Base-by-base conservation (phyloP, 1,140 invertebrate species). In the Macrocentrus cingulum region DNA sequence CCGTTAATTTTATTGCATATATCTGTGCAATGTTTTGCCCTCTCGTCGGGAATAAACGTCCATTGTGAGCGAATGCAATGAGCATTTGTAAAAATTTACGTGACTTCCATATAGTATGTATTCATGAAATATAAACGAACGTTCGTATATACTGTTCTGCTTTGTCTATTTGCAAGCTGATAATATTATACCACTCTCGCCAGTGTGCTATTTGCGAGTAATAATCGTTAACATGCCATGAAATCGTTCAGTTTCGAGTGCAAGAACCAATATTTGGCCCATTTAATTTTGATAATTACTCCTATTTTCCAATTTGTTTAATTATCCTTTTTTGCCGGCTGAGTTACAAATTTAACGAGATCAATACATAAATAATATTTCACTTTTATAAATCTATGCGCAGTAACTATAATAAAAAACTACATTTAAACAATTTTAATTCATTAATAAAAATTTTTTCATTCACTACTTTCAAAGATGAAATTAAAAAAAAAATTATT, bases 161-260 rank as follows among this genome's bases (percentile, higher is more conserved):
- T 56, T 53, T 19, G 52, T 56, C 53, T 60, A 52, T 61, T 58
- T 58, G 51, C 39, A n/a, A 32, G 23, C 46, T 20, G 25, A 42
- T 20, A 9, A 34, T 56, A 32, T 32, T 36, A 44, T 44, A 7
- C 16, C 18, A 34, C 46, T 39, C 9, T 36, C 16, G 18, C 46
- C n/a, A 52, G 44, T 32, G 39, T 25, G 39, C 55, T 36, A 59
- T 66, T 66, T 56, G 42, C 62, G 51, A 51, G 51, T 55, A 64
- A 64, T 64, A 64, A 66, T 62, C 62, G 61, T 52, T 60, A 64
- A 64, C 46, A 62, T 62, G 56, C 34, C 44, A 23, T 39, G 22
- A 13, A 56, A 59, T 56, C 36, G 45, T 37, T 56, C 20, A 44
- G 36, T 29, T 57, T 44, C 23, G 50, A 57, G 19, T 55, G 41